Evolutionary conservation across 2,113 vertebrate genomes (phyloP).

Genomic region (Cyanistes caeruleus): DNA sequence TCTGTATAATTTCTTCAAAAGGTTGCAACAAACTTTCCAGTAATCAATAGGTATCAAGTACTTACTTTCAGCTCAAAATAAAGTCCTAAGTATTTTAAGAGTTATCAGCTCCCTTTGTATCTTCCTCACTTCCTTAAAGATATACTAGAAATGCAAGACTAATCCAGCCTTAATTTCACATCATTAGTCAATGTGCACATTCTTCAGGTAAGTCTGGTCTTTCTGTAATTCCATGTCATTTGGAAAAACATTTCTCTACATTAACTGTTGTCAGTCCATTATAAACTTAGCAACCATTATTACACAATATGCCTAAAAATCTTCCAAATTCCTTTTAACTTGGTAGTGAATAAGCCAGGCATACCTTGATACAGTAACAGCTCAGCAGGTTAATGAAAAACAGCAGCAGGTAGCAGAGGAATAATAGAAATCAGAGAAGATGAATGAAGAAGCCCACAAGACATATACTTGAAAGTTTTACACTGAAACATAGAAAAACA

Average conservation of each 20-base stretch:
- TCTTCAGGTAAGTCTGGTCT: accelerated
- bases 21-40: not conserved
- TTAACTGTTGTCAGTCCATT: not conserved
- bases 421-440: not conserved
- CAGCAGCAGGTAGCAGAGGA: not conserved
- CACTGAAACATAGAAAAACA: not conserved
- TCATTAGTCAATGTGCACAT: not conserved
- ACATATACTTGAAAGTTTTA: not conserved
- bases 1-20: not conserved
- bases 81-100: not conserved
- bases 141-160: not conserved
- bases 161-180: not conserved
- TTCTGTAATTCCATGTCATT: not conserved
- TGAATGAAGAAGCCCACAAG: not conserved
- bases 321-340: not conserved
- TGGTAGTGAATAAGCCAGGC: not conserved
- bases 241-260: not conserved
- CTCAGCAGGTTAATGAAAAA: not conserved
- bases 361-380: not conserved
- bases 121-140: not conserved
- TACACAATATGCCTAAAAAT: not conserved
- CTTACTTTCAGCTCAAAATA: not conserved
- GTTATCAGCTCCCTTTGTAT: not conserved
- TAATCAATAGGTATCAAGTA: not conserved
- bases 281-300: not conserved